Evolutionary conservation across 2,797 vertebrate species (phyloP).

Genomic region (Nasua narica): DNA sequence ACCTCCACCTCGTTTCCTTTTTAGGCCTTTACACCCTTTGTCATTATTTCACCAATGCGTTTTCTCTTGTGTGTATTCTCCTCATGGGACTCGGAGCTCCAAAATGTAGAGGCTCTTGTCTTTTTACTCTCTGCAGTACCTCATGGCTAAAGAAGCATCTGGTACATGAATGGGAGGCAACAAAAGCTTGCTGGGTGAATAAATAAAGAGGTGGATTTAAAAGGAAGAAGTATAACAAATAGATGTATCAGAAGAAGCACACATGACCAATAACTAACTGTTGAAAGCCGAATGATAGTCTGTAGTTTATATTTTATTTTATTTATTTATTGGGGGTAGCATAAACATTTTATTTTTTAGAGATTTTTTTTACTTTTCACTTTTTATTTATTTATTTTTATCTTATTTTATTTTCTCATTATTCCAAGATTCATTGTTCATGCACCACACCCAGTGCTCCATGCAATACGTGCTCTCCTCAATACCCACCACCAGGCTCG

Average conservation of each 20-base stretch:
- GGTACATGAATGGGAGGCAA: background rate
- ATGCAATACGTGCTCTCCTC: too few relatives aligned
- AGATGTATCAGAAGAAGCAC: background rate
- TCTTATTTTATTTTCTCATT: too few relatives aligned
- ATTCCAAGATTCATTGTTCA: too few relatives aligned
- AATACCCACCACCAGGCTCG: too few relatives aligned
- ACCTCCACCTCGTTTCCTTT: background rate
- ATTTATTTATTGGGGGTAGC: too few relatives aligned
- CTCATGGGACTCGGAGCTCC: background rate
- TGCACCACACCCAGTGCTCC: too few relatives aligned
- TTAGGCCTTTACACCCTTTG: accelerated
- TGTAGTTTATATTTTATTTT: background rate
- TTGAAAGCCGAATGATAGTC: too few relatives aligned
- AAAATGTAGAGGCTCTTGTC: background rate
- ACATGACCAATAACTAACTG: background rate
- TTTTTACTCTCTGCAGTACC: too few relatives aligned
- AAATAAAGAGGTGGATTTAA: background rate
- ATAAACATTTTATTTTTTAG: too few relatives aligned
- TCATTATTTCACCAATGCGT: background rate
- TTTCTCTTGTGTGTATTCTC: background rate
- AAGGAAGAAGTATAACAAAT: background rate
- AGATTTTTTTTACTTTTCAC: too few relatives aligned
- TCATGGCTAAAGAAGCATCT: accelerated
- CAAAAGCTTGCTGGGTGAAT: background rate
- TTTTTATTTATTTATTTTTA: too few relatives aligned